Base-by-base conservation (phyloP, 2,888 invertebrate genomes). In the Sminthurinus aureus region DNA sequence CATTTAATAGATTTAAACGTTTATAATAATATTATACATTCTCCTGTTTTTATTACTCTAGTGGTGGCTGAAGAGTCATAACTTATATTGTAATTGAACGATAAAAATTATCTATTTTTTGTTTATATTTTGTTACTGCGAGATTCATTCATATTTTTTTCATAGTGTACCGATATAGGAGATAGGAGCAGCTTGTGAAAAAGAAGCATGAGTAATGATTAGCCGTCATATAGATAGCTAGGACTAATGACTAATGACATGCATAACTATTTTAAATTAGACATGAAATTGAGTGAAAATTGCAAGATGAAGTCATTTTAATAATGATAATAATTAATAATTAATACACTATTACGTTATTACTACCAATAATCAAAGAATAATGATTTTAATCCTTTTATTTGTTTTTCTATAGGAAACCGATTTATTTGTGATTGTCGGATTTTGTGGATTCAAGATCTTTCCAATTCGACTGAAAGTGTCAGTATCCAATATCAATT, bases 401-500 rank as follows among this genome's bases (percentile, higher is more conserved):
- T 71, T 71, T 71, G 2, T 26, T 22, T 22, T n/a, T 74, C 92
- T 92, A 79, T 94, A 96, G 96, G 94, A 89, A 96, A 96, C 91
- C 93, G 93, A 90, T 94, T 96, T 91, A 92, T 93, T 89, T 96
- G 96, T 91, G 95, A 96, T 92, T 96, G 96, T 90, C 93, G 94
- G 87, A 91, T 96, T 88, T 93, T 93, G 88, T 96, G 96, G 96
- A 93, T 96, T 91, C 94, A 94, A 91, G 92, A 92, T 75, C 91
- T 96, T 85, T 92, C 93, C 85, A 94, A 94, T 90, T 94, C 95
- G 88, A 95, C 96, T 87, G 93, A 84, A 66, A 88, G 87, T 69
- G 8, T n/a, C 0, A 85, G 84, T 75, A 84, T 88, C 12, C 83
- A 85, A 67, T 24, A 76, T 13, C 83, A 87, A 50, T 76, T 88